A percentile compares a stretch with the other conserved stretches of the same genome.
Conservation (phyloP, 2,113 vertebrate genomes). For the Sitta europaea region DNA sequence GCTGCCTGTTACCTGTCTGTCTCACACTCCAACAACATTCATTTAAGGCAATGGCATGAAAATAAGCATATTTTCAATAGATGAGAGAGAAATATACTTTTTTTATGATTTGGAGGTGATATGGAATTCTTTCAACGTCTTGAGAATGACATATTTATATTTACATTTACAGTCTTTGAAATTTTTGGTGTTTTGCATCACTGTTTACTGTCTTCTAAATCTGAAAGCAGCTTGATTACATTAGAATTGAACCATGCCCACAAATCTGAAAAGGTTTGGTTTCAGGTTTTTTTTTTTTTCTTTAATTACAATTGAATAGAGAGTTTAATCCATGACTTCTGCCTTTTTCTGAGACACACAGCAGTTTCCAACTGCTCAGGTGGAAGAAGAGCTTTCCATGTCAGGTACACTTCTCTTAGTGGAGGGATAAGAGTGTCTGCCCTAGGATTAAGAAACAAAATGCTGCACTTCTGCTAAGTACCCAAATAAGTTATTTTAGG, state of each 20-base stretch:
- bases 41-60: neutral
- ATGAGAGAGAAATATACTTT: neutral
- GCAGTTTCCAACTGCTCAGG: neutral
- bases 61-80: neutral
- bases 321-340: neutral
- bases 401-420: neutral
- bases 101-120: neutral
- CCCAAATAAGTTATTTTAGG: neutral
- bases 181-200: neutral
- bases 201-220: neutral
- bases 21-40: neutral
- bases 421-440: neutral
- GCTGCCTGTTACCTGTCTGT: neutral
- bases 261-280: neutral
- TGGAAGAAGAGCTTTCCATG: neutral
- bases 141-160: neutral
- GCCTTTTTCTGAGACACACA: neutral
- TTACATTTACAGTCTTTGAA: neutral
- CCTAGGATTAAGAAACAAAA: neutral
- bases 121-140: neutral
- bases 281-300: neutral
- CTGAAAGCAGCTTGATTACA: neutral
- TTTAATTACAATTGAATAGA: neutral
- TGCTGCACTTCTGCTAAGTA: neutral
- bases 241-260: neutral